Conservation (phyloP, 2,888 invertebrate species). For the Carterocephalus palaemon region DNA sequence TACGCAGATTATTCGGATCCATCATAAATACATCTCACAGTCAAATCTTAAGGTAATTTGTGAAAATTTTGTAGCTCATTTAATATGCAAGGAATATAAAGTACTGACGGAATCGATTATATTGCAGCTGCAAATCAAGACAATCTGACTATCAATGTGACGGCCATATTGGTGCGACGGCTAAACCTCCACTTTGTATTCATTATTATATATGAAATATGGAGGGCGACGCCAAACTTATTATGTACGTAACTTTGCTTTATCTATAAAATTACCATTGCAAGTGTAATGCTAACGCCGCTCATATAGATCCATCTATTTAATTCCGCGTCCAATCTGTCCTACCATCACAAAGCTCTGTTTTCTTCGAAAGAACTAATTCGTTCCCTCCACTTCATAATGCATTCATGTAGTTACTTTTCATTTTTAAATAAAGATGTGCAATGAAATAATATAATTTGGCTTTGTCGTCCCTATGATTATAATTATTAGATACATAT, state of each 20-base stretch:
- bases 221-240: constrained; percentile 43
- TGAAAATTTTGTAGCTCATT: constrained; percentile 74
- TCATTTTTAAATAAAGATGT: too few relatives aligned
- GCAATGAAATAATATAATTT: too few relatives aligned
- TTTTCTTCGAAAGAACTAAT: background rate
- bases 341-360: constrained; percentile 24
- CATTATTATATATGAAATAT: constrained; percentile 49
- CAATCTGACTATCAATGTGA: constrained; percentile 62
- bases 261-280: constrained; percentile 58
- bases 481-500: too few relatives aligned
- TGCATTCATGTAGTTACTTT: too few relatives aligned
- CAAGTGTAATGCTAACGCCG: constrained; percentile 43
- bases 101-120: constrained; percentile 54
- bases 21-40: constrained; percentile 73
- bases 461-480: too few relatives aligned
- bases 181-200: constrained; percentile 41
- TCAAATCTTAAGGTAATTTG: constrained; percentile 77
- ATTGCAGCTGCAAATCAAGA: constrained; percentile 58
- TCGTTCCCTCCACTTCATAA: too few relatives aligned
- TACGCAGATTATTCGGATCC: constrained; percentile 44
- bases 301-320: constrained; percentile 6
- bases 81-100: constrained; percentile 78
- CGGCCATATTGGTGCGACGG: constrained; percentile 33
- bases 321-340: constrained; percentile 20
- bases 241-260: constrained; percentile 63